Percentiles rank a stretch among this genome's conserved stretches.
Evolutionary conservation across 1,140 invertebrate species (phyloP).

Genomic region (Drosophila truncata): DNA sequence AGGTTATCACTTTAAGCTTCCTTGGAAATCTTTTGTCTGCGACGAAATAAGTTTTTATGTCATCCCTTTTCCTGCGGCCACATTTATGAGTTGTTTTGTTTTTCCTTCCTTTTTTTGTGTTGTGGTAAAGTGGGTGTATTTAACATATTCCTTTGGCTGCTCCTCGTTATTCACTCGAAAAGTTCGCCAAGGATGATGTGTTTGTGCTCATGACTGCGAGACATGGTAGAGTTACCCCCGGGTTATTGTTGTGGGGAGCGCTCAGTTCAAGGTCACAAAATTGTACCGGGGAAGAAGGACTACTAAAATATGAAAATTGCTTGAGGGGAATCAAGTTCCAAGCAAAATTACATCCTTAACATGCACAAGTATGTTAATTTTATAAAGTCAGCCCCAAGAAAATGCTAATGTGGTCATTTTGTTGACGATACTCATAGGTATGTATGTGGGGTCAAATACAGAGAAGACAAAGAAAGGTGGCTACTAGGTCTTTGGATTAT

Average conservation of each 20-base stretch:
- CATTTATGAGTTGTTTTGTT: conserved; percentile 45
- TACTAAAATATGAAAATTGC: conserved; percentile 49
- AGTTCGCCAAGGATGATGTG: conserved; percentile 66
- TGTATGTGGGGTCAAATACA: background rate
- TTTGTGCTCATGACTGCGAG: conserved; percentile 30
- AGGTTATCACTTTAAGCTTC: background rate
- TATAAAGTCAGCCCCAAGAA: conserved; percentile 11
- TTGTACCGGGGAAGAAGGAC: conserved; percentile 9
- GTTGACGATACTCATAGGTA: background rate
- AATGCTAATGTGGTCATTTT: conserved; percentile 30
- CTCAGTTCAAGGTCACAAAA: conserved; percentile 39
- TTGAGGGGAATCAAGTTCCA: conserved; percentile 40
- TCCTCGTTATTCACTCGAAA: conserved; percentile 55
- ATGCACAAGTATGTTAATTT: conserved; percentile 49
- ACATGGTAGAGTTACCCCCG: conserved; percentile 22
- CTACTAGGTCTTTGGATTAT: background rate
- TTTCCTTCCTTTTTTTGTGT: conserved; percentile 10
- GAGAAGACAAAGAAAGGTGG: background rate
- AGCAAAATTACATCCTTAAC: conserved; percentile 35
- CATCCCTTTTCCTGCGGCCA: conserved; percentile 19
- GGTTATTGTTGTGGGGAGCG: conserved; percentile 20
- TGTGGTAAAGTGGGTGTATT: conserved; percentile 41
- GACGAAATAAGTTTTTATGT: conserved; percentile 61
- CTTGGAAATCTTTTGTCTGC: conserved; percentile 31
- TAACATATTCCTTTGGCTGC: conserved; percentile 56